Evolutionary conservation across 2,113 vertebrate species (phyloP), one percentile per base, ranked within the genome.

Genomic region (Pantherophis guttatus): DNA sequence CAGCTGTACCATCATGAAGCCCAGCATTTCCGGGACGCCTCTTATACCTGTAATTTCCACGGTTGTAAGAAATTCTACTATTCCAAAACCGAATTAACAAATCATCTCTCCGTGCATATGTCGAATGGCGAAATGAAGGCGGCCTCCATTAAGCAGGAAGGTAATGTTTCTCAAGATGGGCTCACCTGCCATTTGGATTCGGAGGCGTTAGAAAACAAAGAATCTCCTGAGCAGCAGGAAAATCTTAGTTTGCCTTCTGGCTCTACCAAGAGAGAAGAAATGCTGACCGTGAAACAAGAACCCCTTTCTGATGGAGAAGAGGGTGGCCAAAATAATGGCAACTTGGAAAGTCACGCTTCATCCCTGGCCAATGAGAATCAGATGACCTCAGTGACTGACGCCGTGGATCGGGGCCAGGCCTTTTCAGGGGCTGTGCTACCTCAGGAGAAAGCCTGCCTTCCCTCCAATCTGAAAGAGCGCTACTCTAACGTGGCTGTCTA

Each of bases 1-100:
- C 99, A 99, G 89, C 98, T 99, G 8, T 99, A 99, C 96, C 99
- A 99, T 93, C 99, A 99, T 0, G 99, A 99, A 97, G 99, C 99
- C 15, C 99, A 99, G 96, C 99, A 99, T 95, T 99, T 99, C 97
- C 98, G 99, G 92, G 99, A 99, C 86, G 99, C 99, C 0, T 99
- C 99, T 0, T 99, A 99, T 59, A 98, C 98, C 5, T 99, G 99
- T 95, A 98, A 97, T 8, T 98, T 98, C 57, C 96, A 97, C 8
- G 98, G 98, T 24, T 99, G 99, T 97, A 99, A 98, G 95, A 99
- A 99, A 88, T 99, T 98, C 94, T 99, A 98, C 96, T 99, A 99
- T 92, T 99, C 99, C 89, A 99, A 98, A 97, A 98, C 98, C 90
- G 99, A 99, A 53, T 99, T 99, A 93, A 96, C 98, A 50, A 98